A percentile compares a stretch with the other conserved stretches of the same genome.
Conservation (phyloP, 2,888 invertebrate species). For the Agrochola lychnidis region DNA sequence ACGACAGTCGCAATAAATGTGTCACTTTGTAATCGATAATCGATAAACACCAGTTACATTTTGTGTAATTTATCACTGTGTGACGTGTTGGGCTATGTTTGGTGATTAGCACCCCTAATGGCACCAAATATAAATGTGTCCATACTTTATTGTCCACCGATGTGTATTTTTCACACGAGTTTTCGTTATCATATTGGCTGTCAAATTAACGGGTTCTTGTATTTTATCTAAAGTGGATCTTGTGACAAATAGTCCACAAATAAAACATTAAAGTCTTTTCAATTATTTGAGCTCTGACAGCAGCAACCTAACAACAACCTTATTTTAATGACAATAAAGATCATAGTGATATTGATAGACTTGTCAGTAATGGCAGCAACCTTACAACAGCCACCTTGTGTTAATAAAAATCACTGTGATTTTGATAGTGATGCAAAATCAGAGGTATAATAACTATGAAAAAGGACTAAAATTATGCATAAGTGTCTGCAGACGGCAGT, state of each 20-base stretch:
- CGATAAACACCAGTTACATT: conserved; percentile 71
- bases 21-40: conserved; percentile 76
- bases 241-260: conserved; percentile 22
- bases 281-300: neutral
- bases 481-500: conserved; percentile 15
- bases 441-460: neutral
- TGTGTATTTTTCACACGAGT: conserved; percentile 57
- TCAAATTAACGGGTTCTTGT: conserved; percentile 45
- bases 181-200: conserved; percentile 54
- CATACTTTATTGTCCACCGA: conserved; percentile 64
- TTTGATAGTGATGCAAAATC: neutral
- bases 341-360: neutral
- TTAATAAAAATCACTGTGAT: neutral
- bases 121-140: conserved; percentile 56
- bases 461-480: neutral
- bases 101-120: conserved; percentile 68
- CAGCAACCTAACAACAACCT: neutral
- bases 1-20: conserved; percentile 58
- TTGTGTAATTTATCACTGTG: conserved; percentile 74
- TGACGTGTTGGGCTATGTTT: conserved; percentile 68
- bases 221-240: conserved; percentile 49
- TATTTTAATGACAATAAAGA: neutral
- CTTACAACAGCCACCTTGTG: too few species aligned
- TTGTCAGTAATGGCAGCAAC: neutral
- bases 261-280: neutral